Conservation (phyloP, 2,888 invertebrate genomes). For the Hirtodrosophila cameraria region DNA sequence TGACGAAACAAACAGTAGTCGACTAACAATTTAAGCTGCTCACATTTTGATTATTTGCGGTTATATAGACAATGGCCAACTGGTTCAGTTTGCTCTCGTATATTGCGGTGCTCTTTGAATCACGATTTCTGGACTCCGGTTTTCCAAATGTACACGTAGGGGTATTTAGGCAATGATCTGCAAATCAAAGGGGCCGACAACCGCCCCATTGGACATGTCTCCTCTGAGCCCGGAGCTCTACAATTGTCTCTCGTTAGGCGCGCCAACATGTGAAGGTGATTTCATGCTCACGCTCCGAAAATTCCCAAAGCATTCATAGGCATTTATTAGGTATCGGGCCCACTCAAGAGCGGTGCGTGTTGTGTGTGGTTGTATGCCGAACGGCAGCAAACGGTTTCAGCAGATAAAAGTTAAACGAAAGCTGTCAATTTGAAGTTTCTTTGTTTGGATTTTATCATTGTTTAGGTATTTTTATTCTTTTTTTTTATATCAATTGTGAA, state of each 20-base stretch:
- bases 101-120: conserved; percentile 64
- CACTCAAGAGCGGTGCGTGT: conserved; percentile 27
- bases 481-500: conserved; percentile 43
- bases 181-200: conserved; percentile 80
- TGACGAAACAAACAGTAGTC: conserved; percentile 70
- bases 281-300: conserved; percentile 62
- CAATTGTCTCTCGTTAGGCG: conserved; percentile 68
- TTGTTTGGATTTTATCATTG: conserved; percentile 69
- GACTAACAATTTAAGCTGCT: conserved; percentile 63
- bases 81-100: conserved; percentile 44
- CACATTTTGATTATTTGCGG: conserved; percentile 52
- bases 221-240: conserved; percentile 54
- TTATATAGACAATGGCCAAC: conserved; percentile 42
- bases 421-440: conserved; percentile 78
- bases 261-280: conserved; percentile 70
- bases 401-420: conserved; percentile 78
- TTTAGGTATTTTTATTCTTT: conserved; percentile 36
- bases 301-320: conserved; percentile 30
- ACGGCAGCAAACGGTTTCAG: conserved; percentile 56
- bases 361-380: conserved; percentile 21
- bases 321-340: conserved; percentile 26
- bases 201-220: conserved; percentile 38
- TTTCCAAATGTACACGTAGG: conserved; percentile 62
- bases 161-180: conserved; percentile 73
- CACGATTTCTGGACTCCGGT: conserved; percentile 24